Base-by-base conservation (phyloP, 2,113 vertebrate species). In the Chrysemys picta region DNA sequence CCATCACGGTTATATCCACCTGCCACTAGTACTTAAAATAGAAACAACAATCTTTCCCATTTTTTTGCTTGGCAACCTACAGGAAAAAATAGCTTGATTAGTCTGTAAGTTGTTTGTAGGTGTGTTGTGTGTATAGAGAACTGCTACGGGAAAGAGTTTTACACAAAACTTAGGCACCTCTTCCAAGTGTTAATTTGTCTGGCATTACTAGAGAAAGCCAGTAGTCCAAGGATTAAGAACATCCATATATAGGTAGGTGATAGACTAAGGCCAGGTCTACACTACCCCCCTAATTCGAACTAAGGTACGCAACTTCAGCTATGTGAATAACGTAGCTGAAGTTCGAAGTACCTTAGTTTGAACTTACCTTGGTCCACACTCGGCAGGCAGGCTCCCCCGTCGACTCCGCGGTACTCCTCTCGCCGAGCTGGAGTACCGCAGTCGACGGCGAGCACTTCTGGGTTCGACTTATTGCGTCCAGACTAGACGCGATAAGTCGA, bases 21-120 rank as follows among this genome's bases (percentile, higher is more conserved):
- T 29, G 54, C 92, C 84, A 94, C 85, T 83, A 94, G 88, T 94
- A 87, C 92, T 95, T 96, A 87, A 91, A 96, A 54, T 21, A 88
- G 78, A 86, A 92, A 93, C 87, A 76, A 29, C 82, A 80, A 38
- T 27, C 92, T 84, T 19, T 83, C 8, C 2, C 69, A 9, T 75
- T 83, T 91, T 84, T 45, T 16, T 49, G 5, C 17, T 75, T 83
- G 2, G 75, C 88, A 56, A 76, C 85, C 52, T 24, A 16, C 82
- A 87, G 11, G 79, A 12, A 11, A 83, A 62, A 89, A 14, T 6
- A 8, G 3, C 29, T 14, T n/a, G 57, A 89, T 38, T 38, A 81
- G 27, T 0, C 0, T 89, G 54, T 56, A 90, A 87, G 65, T 14
- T 86, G 82, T 80, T 88, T 85, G 91, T 90, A 80, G 89, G 86